Base-by-base conservation (phyloP, 2,113 vertebrate genomes). In the Hippocampus guttulatus region DNA sequence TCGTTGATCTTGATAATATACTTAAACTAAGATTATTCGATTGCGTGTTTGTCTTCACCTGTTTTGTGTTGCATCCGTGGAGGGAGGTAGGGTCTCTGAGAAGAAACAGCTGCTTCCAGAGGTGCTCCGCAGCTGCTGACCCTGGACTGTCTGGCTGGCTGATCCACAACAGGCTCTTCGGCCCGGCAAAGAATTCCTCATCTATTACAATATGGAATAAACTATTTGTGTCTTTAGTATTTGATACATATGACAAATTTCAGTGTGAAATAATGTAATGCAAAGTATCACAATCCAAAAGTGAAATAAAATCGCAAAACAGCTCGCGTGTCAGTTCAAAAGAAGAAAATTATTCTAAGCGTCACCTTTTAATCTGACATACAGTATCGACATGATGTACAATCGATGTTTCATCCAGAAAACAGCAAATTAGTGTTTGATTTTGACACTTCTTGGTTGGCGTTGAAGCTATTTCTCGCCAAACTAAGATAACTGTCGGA, bases 101-200 rank as follows among this genome's bases (percentile, higher is more conserved):
- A 77, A 70, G 72, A 82, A 75, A 60, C 89, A 89, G 88, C 86
- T 85, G 86, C 45, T 47, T 74, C 21, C 74, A 30, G 66, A 71
- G 60, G 40, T 77, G 72, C 73, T 40, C 69, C 70, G 62, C 69
- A 70, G 68, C 76, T 21, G 18, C 64, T 70, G 68, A 57, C 67
- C 64, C 30, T 64, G 72, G 75, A 69, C 74, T 62, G 70, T 74
- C 73, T 77, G 72, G 69, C 73, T 81, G 72, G 71, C 49, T 73
- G 71, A 75, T 72, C 69, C 67, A 69, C 11, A 69, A 43, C 57
- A 77, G 76, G 41, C 67, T 55, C 67, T 57, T 69, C 61, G 65
- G 25, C 65, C 63, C 14, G 64, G 58, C 67, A 75, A 69, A 64
- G 21, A 57, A 62, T 54, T 15, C 21, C 43, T 75, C 38, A 81